A percentile compares a stretch with the other conserved stretches of the same genome.
Conservation (phyloP, 2,113 vertebrate genomes). For the Coryphaenoides rupestris region DNA sequence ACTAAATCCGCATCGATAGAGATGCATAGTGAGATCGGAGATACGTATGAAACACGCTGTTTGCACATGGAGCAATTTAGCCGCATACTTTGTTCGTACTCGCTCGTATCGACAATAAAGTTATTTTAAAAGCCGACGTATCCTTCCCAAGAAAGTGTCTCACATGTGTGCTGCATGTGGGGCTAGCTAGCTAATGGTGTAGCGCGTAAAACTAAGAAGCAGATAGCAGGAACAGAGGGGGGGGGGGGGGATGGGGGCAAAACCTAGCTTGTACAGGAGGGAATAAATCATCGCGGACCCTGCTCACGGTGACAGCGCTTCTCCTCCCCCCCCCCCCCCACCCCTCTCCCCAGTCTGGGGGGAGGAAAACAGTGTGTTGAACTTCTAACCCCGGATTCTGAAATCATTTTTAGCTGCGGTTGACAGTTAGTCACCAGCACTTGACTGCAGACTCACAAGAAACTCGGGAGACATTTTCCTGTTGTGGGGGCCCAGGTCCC, state of each 20-base stretch:
- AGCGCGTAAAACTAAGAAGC: slow-evolving; percentile 46
- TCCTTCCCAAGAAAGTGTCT: slow-evolving; percentile 19
- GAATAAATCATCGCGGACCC: slow-evolving; percentile 57
- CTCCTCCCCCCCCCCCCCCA: slow-evolving; percentile 18
- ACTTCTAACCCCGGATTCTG: slow-evolving; percentile 65
- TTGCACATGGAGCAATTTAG: too few species aligned
- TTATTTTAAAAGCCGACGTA: slow-evolving; percentile 24
- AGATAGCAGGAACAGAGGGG: slow-evolving; percentile 30
- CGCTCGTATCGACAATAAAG: slow-evolving; percentile 25
- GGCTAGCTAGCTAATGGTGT: slow-evolving; percentile 35
- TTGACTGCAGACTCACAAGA: slow-evolving; percentile 68
- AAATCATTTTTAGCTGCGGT: slow-evolving; percentile 71
- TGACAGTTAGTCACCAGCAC: slow-evolving; percentile 75
- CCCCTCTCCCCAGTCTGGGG: slow-evolving; percentile 45
- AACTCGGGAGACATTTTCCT: slow-evolving; percentile 70
- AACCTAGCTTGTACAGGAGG: slow-evolving; percentile 41
- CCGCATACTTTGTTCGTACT: neutral
- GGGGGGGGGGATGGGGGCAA: slow-evolving; percentile 37
- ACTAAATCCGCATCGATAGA: too few species aligned
- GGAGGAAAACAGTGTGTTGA: slow-evolving; percentile 61
- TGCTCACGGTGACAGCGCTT: slow-evolving; percentile 60
- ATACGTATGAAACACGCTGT: too few species aligned
- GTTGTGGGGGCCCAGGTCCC: slow-evolving; percentile 54
- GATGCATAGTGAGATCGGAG: too few species aligned
- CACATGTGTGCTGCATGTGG: slow-evolving; percentile 52